Conservation (phyloP, 2,888 invertebrate genomes). For the Pachymerium ferrugineum region DNA sequence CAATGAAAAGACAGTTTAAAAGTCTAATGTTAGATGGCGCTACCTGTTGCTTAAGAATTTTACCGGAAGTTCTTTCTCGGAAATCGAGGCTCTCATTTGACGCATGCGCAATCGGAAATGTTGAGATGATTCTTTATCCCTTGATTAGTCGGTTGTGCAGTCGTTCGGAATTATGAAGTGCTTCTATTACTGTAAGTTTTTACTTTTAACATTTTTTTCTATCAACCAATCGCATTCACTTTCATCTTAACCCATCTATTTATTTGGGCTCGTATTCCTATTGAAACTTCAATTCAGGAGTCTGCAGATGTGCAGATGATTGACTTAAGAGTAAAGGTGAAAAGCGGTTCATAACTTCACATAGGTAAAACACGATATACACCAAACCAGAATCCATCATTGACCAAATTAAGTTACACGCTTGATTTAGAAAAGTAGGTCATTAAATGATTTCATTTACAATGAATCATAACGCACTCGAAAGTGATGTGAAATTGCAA, state of each 20-base stretch:
- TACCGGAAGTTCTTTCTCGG: not conserved
- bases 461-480: not conserved
- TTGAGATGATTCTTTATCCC: conserved; percentile 14
- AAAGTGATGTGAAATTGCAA: too few species aligned
- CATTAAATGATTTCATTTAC: not conserved
- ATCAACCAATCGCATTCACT: too few species aligned
- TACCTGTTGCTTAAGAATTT: too few species aligned
- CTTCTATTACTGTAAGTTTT: not conserved
- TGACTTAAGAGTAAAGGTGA: not conserved
- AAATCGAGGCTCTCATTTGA: not conserved
- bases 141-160: not conserved
- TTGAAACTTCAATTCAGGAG: too few species aligned
- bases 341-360: not conserved
- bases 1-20: too few species aligned
- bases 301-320: not conserved
- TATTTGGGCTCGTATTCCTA: too few species aligned
- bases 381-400: not conserved
- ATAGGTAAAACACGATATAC: too few species aligned
- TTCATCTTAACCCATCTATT: too few species aligned
- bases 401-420: not conserved
- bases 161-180: conserved; percentile 23
- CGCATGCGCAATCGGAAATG: not conserved
- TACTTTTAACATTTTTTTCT: not conserved
- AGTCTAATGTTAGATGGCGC: too few species aligned
- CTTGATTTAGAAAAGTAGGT: not conserved